Conservation (phyloP, 1,140 invertebrate species). For the Drosophila hydei region DNA sequence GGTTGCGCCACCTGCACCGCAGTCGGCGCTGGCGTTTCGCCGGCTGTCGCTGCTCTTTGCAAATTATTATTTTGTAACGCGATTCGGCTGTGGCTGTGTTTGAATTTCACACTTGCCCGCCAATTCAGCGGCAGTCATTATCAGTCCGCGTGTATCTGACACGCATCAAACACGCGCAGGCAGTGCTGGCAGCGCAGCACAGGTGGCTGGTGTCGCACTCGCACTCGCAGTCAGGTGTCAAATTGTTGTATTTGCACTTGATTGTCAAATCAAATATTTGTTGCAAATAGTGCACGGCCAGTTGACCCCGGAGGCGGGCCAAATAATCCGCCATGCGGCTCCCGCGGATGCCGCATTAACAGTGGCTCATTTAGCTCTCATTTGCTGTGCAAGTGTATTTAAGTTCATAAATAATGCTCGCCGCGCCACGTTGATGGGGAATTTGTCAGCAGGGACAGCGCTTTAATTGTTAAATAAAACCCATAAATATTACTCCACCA, state of each 20-base stretch:
- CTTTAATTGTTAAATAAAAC: constrained; percentile 13
- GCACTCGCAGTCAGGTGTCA: constrained; percentile 40
- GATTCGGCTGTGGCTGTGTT: constrained; percentile 62
- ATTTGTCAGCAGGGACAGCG: constrained; percentile 1
- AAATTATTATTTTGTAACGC: constrained; percentile 79
- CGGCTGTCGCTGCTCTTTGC: constrained; percentile 50
- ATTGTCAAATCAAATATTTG: constrained; percentile 79
- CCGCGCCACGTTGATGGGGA: neutral
- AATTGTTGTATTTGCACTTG: constrained; percentile 76
- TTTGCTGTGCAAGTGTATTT: neutral
- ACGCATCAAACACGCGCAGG: constrained; percentile 54
- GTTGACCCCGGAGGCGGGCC: neutral
- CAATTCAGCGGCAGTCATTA: constrained; percentile 11
- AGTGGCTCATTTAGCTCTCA: constrained; percentile 13
- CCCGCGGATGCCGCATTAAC: neutral
- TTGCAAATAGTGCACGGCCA: neutral
- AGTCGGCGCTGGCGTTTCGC: constrained; percentile 19
- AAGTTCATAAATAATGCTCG: constrained; percentile 12
- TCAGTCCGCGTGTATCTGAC: constrained; percentile 45
- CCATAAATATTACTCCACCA: no score
- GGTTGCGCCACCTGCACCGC: constrained; percentile 30
- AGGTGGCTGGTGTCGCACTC: neutral
- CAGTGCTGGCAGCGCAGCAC: neutral
- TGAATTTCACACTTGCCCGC: constrained; percentile 63
- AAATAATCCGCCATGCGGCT: neutral